These are phyloP conservation scores for Calameuta pallipes DNA, from an alignment of 2,888 invertebrate species.

Conservation along the genomic window DNA sequence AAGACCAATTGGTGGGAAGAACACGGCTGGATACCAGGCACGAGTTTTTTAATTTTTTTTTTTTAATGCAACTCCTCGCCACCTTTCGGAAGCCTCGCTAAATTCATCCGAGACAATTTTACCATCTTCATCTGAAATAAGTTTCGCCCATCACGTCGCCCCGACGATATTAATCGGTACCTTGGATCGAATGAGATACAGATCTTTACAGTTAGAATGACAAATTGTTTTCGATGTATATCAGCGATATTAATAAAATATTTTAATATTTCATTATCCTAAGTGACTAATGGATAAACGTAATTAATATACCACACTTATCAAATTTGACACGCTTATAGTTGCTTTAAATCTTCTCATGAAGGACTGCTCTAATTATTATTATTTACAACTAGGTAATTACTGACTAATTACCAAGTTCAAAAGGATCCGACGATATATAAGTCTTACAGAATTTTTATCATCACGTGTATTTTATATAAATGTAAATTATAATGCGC, in stretches of 20 bases:
- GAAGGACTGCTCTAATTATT: neutral
- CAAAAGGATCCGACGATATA: neutral
- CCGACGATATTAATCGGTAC: neutral
- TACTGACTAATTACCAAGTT: neutral
- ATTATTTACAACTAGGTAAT: neutral
- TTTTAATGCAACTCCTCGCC: constrained; percentile 9
- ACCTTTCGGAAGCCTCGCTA: constrained; percentile 2
- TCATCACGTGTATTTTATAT: neutral
- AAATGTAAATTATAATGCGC: neutral
- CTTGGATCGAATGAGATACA: neutral
- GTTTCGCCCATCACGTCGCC: neutral
- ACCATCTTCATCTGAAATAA: neutral
- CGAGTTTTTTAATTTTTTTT: constrained; percentile 33
- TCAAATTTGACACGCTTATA: neutral
- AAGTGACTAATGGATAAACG: neutral
- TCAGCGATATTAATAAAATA: neutral
- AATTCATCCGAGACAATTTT: neutral
- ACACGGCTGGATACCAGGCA: constrained; percentile 16
- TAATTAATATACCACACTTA: neutral
- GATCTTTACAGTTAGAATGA: neutral
- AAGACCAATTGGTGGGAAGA: constrained; percentile 32
- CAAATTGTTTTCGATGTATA: neutral
- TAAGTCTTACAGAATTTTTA: neutral
- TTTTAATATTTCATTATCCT: neutral
- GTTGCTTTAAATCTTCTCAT: neutral